Base-by-base conservation (phyloP, 2,113 vertebrate species). In the Callospermophilus lateralis region DNA sequence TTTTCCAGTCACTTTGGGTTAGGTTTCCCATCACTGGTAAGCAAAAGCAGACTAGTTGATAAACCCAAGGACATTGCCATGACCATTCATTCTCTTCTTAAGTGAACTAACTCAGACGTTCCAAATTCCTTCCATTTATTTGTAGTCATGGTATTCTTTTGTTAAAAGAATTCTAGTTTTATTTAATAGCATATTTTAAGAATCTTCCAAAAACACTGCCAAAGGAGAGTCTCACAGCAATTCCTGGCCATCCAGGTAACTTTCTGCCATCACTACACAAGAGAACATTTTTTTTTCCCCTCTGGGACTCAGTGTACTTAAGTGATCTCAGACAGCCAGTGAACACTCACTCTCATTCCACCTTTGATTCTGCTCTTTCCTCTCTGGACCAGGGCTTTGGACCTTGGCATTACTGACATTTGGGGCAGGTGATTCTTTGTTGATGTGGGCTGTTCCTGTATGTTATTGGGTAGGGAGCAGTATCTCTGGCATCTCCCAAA, bases 141-240 rank as follows among this genome's bases (percentile, higher is more conserved):
- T 79, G n/a, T n/a, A 51, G 32, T 53, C 32, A 76, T 87, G 48
- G 6, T 48, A 68, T 26, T 48, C 15, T 85, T 76, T 85, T 76
- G 30, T 90, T 86, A 45, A 86, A 58, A 58, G 55, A 58, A 58
- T 58, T 58, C 11, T 65, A 70, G 42, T 2, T 70, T 85, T 63
- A 68, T 95, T 63, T 65, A 68, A 67, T 81, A 93, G 61, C 13
- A 17, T 17, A 9, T 53, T 78, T 73, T 17, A 55, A 65, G 70
- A 48, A 55, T 73, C 72, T 65, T 93, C 79, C 93, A 58, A 51
- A 95, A 97, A 95, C 3, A 72, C 9, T 3, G 3, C 48, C 8
- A 32, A 15, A 74, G 42, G 84, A 90, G 48, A 90, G 13, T 79
- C 80, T 53, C 65, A 19, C 2, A 63, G 37, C 32, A 51, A 81